Evolutionary conservation across 2,113 vertebrate species (phyloP).

Genomic region (Oreochromis tanganicae): DNA sequence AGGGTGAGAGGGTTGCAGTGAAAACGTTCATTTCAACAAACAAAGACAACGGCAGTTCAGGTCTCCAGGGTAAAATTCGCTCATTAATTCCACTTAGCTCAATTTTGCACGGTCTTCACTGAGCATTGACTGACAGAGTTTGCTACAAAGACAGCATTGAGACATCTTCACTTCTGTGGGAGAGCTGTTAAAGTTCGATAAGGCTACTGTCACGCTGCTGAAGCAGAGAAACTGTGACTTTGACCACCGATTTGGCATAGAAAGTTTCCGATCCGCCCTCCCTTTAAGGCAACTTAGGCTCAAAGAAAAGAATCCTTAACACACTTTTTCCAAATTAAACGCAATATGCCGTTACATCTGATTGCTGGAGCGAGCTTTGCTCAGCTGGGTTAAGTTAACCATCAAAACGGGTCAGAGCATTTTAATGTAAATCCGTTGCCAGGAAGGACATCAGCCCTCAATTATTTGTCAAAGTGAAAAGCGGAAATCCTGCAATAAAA

Average conservation of each 20-base stretch:
- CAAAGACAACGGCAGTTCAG: conserved; percentile 39
- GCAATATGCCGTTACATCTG: conserved; percentile 39
- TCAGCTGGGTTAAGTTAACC: conserved; percentile 52
- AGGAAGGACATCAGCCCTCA: conserved; percentile 25
- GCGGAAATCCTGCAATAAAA: conserved; percentile 39
- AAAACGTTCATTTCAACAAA: conserved; percentile 54
- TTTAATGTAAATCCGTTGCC: conserved; percentile 19
- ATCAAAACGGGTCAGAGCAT: conserved; percentile 33
- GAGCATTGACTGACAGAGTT: conserved; percentile 48
- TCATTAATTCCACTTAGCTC: conserved; percentile 68
- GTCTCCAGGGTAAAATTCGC: conserved; percentile 51
- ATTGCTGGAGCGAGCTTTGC: conserved; percentile 20
- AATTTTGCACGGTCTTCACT: conserved; percentile 48
- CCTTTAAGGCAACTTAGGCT: not conserved
- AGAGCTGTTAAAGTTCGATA: conserved; percentile 29
- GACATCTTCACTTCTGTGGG: conserved; percentile 51
- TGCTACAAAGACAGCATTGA: conserved; percentile 41
- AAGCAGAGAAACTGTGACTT: conserved; percentile 1
- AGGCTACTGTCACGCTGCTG: conserved; percentile 19
- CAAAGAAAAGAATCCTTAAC: conserved; percentile 18
- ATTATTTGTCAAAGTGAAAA: conserved; percentile 39
- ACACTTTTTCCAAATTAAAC: conserved; percentile 58
- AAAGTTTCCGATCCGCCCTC: conserved; percentile 39
- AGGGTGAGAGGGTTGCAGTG: conserved; percentile 16
- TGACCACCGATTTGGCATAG: conserved; percentile 25